Base-by-base conservation (phyloP, 2,113 vertebrate genomes). In the Corapipo altera region DNA sequence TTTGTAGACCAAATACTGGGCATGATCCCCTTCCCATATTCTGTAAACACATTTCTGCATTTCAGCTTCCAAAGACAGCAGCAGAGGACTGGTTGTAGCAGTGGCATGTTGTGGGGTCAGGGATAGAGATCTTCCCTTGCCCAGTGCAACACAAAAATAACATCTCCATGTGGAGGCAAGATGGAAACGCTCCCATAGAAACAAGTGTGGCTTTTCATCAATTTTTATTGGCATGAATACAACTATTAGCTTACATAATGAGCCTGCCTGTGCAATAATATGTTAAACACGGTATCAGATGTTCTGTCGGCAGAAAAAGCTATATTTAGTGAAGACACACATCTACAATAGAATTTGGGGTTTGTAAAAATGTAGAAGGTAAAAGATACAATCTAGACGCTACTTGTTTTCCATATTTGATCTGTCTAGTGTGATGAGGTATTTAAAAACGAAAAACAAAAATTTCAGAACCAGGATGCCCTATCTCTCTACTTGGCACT, bases 21-120 rank as follows among this genome's bases (percentile, higher is more conserved):
- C 33, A 41, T 0, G 2, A 44, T 14, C 21, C 5, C 19, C 30
- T 80, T 51, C 26, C 37, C 3, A 0, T 18, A 5, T 52, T 72
- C 84, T 55, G 46, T 37, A n/a, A 12, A 10, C 6, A 8, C 1
- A 6, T 52, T 73, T 55, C 73, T 65, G 39, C 14, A 5, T 33
- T 33, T 8, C 5, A 44, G 4, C 23, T 44, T 74, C 48, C 43
- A 65, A 58, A 84, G 43, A 8, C 2, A 28, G 24, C 0, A 1
- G 62, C 46, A 82, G 48, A 54, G 48, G 20, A 39, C 0, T 0
- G 0, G 4, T 48, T 74, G 19, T 58, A 46, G 33, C 27, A 39
- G 21, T 9, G 11, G 35, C 7, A 11, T 28, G 10, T 21, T 57
- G 19, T 28, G 41, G 28, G 20, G 8, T 12, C 6, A 2, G 4